Base-by-base conservation (phyloP, 2,888 invertebrate genomes). In the Trichacis sp. region DNA sequence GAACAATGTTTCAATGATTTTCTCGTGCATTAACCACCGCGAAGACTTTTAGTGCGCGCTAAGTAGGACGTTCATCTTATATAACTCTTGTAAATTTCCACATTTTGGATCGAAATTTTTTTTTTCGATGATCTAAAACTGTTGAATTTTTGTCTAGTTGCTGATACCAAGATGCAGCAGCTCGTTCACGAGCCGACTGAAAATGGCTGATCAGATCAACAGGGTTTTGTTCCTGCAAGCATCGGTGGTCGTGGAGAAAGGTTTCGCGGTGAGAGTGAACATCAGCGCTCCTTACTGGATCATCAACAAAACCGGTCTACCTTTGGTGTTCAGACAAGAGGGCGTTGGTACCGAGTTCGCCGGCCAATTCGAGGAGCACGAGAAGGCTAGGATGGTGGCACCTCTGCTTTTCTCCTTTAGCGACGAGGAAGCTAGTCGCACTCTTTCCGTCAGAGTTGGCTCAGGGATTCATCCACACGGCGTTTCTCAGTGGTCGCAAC, bases 311-410 rank as follows among this genome's bases (percentile, higher is more conserved):
- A 94, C 97, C 4, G 98, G 98, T 0, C 86, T 99, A 64, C 98
- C 98, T n/a, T 86, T 99, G 64, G 92, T 99, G 54, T 96, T 97
- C 84, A 91, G 93, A 73, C 97, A 98, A 85, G 96, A 95, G 83
- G 94, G 94, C 0, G 90, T 91, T 11, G 88, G 89, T 9, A 81
- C 86, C 19, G 92, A 91, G 76, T 92, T 93, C 67, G 93, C 94
- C 5, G 98, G 97, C 1, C 98, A 98, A 86, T 94, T 93, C 83
- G 92, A 92, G 59, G 98, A 98, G 84, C 96, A 98, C 83, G 98
- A 99, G 87, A 89, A 92, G 74, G 98, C 97, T 9, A 88, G 97
- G 71, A 94, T 95, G 89, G 92, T 96, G 53, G 91, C 93, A 50
- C 98, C 98, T 5, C 87, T 98, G 55, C 89, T 98, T 76, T 98